A percentile compares a stretch with the other conserved stretches of the same genome.
These are phyloP conservation scores for Odocoileus virginianus DNA, from an alignment of 2,113 vertebrate species.

Conservation along the genomic window DNA sequence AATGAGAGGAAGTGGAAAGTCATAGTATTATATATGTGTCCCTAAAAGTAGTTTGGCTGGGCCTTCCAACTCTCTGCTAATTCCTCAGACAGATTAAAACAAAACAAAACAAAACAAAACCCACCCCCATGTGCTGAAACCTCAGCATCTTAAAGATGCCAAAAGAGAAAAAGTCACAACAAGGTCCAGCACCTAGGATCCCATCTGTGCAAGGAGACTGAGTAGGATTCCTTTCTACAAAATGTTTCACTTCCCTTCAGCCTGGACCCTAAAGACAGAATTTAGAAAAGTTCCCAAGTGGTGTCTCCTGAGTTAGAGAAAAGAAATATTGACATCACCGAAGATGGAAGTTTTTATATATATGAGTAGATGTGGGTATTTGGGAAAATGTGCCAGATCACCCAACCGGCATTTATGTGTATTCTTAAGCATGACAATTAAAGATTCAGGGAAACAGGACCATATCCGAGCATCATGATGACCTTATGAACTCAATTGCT, in stretches of 20 bases:
- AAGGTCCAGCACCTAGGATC: neutral
- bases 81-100: neutral
- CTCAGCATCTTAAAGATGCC: neutral
- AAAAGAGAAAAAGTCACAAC: neutral
- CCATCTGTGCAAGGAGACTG: neutral
- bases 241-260: neutral
- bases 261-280: neutral
- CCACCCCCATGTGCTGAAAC: neutral
- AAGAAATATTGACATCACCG: neutral
- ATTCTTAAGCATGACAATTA: neutral
- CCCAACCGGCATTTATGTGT: neutral
- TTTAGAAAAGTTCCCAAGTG: neutral
- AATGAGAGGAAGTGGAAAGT: constrained; percentile 68
- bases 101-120: neutral
- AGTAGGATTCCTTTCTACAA: neutral
- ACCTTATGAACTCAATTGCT: neutral
- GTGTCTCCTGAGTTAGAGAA: neutral
- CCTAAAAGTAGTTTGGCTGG: neutral
- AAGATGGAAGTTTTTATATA: neutral
- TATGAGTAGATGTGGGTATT: neutral
- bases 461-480: neutral
- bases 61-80: neutral
- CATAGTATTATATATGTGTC: constrained; percentile 29
- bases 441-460: neutral
- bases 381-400: neutral